These are phyloP conservation scores for Cyprinus carpio DNA, from an alignment of 2,113 vertebrate species.

Conservation along the genomic window DNA sequence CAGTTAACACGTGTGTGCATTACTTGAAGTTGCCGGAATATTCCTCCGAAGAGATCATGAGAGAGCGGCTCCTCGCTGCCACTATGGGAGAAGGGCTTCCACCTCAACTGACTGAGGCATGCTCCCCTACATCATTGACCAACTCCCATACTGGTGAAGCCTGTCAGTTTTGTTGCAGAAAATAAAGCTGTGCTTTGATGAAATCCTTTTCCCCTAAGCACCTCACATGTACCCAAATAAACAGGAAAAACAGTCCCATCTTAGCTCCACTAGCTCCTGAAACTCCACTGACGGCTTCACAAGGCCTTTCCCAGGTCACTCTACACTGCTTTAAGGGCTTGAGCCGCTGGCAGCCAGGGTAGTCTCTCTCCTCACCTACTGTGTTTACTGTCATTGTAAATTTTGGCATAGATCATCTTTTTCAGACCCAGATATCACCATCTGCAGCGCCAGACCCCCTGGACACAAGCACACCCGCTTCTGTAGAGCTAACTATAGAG, in stretches of 20 bases:
- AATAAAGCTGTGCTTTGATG: slow-evolving; percentile 78
- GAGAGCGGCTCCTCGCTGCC: slow-evolving; percentile 94
- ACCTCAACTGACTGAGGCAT: slow-evolving; percentile 96
- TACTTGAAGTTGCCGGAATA: slow-evolving; percentile 98
- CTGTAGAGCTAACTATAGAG: slow-evolving; percentile 75
- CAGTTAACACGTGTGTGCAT: slow-evolving; percentile 98
- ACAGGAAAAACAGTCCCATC: slow-evolving; percentile 74
- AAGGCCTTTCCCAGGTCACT: slow-evolving; percentile 72
- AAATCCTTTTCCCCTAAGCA: slow-evolving; percentile 55
- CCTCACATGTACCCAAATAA: slow-evolving; percentile 70
- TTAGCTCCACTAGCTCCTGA: slow-evolving; percentile 81
- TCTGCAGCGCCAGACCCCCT: slow-evolving; percentile 23
- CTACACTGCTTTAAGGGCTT: slow-evolving; percentile 85
- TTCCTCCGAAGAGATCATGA: slow-evolving; percentile 98
- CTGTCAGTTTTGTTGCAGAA: slow-evolving; percentile 85
- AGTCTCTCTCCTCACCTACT: slow-evolving; percentile 76
- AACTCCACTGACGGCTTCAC: slow-evolving; percentile 77
- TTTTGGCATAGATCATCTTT: slow-evolving; percentile 65
- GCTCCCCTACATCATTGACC: slow-evolving; percentile 56
- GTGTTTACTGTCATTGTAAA: slow-evolving; percentile 81
- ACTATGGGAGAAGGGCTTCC: slow-evolving; percentile 99
- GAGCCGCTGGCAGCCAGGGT: slow-evolving; percentile 82
- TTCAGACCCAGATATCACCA: slow-evolving; percentile 9
- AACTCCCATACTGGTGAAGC: slow-evolving; percentile 76
- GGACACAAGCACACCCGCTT: slow-evolving; percentile 77